A percentile compares a stretch with the other conserved stretches of the same genome.
Evolutionary conservation across 2,113 vertebrate species (phyloP).

Genomic region (Oophaga pumilio): DNA sequence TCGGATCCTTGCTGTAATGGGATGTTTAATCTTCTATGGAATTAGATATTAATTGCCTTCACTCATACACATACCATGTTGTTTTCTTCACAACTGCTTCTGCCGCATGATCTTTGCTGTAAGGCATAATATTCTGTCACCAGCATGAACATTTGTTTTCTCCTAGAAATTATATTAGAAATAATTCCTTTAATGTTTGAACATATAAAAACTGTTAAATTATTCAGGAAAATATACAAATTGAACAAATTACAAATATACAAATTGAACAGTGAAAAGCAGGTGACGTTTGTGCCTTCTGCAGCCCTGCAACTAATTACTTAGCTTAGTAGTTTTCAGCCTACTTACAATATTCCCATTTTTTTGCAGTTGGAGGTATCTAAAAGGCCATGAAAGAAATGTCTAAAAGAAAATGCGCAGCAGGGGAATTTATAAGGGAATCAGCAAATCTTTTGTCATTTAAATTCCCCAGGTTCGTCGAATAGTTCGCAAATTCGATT

Average conservation of each 20-base stretch:
- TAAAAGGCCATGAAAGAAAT: no score
- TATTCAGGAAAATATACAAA: not conserved
- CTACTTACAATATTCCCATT: no score
- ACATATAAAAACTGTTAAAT: not conserved
- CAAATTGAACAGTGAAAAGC: not conserved
- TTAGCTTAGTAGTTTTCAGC: no score
- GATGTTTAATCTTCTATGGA: slow-evolving; percentile 12
- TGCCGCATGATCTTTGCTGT: slow-evolving; percentile 6
- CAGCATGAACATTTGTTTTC: not conserved
- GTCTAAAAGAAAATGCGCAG: no score
- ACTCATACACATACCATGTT: not conserved
- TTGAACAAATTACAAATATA: not conserved
- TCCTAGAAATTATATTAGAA: not conserved
- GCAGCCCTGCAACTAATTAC: no score
- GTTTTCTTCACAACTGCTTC: not conserved
- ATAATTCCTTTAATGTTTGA: not conserved
- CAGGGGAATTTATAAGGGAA: no score
- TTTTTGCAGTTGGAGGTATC: no score
- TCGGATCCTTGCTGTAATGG: not conserved
- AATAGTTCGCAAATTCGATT: no score
- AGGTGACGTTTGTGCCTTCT: not conserved
- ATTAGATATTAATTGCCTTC: slow-evolving; percentile 8
- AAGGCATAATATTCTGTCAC: not conserved
- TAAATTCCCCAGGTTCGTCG: no score
- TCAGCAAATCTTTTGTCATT: no score